Evolutionary conservation across 2,888 invertebrate species (phyloP).

Genomic region (Nymphalis polychloros): DNA sequence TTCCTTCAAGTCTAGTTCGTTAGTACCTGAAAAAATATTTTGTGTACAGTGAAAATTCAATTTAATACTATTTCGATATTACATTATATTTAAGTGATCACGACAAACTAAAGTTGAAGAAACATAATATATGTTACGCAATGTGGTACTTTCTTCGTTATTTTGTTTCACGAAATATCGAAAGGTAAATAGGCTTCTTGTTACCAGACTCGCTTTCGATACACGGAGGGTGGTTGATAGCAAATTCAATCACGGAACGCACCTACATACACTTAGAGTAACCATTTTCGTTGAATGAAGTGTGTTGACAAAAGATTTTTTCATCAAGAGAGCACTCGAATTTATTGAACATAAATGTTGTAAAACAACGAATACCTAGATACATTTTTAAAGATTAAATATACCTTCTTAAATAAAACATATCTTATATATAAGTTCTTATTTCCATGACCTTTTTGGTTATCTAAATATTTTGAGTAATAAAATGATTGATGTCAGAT

Average conservation of each 20-base stretch:
- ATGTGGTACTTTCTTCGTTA: conserved; percentile 43
- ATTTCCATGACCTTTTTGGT: neutral
- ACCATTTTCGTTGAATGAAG: conserved; percentile 19
- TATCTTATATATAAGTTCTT: no score
- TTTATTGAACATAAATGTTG: neutral
- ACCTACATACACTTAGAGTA: conserved; percentile 24
- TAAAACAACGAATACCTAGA: neutral
- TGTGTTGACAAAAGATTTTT: neutral
- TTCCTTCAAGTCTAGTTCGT: neutral
- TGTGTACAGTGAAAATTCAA: neutral
- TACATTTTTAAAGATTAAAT: neutral
- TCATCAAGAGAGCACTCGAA: neutral
- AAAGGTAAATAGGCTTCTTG: conserved; percentile 56
- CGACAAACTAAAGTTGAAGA: conserved; percentile 36
- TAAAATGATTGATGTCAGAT: neutral
- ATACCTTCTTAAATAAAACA: neutral
- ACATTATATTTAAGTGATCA: neutral
- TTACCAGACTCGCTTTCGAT: conserved; percentile 47
- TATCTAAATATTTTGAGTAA: neutral
- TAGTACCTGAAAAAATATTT: neutral
- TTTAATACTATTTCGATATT: neutral
- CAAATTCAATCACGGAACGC: conserved; percentile 60
- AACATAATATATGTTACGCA: conserved; percentile 54
- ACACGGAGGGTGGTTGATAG: conserved; percentile 58
- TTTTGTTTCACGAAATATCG: conserved; percentile 57